Evolutionary conservation across 2,797 vertebrate genomes (phyloP).

Genomic region (Onychomys arenicola): DNA sequence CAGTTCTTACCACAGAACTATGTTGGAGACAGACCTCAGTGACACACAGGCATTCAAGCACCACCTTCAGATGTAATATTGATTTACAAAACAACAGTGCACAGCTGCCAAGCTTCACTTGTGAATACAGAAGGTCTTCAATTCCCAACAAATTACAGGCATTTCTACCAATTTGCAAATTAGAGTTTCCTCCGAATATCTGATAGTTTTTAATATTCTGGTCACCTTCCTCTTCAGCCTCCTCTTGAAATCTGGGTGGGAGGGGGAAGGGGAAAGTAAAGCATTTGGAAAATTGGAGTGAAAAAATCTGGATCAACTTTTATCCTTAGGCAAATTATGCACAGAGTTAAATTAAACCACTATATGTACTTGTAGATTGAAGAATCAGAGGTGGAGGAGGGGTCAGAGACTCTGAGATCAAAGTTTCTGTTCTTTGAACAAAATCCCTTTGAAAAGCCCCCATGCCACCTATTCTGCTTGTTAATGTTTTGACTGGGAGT

Average conservation of each 20-base stretch:
- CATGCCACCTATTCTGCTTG: constrained; percentile 87
- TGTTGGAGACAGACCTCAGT: constrained; percentile 85
- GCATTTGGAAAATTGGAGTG: constrained; percentile 88
- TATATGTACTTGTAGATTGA: constrained; percentile 87
- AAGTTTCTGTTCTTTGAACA: constrained; percentile 90
- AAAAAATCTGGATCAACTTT: constrained; percentile 90
- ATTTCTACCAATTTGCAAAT: constrained; percentile 88
- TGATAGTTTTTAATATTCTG: constrained; percentile 84
- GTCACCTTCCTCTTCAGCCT: constrained; percentile 82
- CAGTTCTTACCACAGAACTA: constrained; percentile 87
- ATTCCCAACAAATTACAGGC: constrained; percentile 86
- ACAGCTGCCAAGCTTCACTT: constrained; percentile 84
- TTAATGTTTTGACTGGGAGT: constrained; percentile 90
- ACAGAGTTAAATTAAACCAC: constrained; percentile 89
- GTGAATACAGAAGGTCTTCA: constrained; percentile 85
- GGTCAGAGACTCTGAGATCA: constrained; percentile 89
- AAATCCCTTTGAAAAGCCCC: constrained; percentile 88
- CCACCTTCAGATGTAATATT: constrained; percentile 86
- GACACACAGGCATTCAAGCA: constrained; percentile 85
- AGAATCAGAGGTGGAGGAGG: constrained; percentile 89
- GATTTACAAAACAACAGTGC: constrained; percentile 87
- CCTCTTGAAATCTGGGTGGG: constrained; percentile 81
- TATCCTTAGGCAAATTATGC: constrained; percentile 91
- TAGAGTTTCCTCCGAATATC: constrained; percentile 84
- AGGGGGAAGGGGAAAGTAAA: constrained; percentile 82